A percentile compares a stretch with the other conserved stretches of the same genome.
Evolutionary conservation across 2,113 vertebrate species (phyloP).

Genomic region (Myrmecobius fasciatus): DNA sequence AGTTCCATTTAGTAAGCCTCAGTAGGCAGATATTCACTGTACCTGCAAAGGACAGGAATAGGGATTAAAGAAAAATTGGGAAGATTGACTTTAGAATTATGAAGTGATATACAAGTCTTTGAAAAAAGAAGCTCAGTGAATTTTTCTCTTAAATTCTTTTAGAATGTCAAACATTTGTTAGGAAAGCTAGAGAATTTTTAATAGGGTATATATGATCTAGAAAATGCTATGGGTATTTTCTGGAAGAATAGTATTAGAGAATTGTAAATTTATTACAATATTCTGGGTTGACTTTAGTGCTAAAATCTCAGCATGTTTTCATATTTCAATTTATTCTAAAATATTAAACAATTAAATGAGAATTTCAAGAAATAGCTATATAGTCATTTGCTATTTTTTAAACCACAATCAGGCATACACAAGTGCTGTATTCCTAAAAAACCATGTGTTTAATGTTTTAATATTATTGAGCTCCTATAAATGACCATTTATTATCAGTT

Average conservation of each 20-base stretch:
- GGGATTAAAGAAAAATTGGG: fast-evolving
- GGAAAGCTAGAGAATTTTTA: background rate
- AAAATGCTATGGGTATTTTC: background rate
- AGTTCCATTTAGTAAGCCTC: background rate
- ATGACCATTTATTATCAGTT: background rate
- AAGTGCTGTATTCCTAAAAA: background rate
- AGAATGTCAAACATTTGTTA: background rate
- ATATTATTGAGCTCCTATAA: background rate
- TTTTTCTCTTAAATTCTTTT: background rate
- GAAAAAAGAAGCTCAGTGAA: background rate
- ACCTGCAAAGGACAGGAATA: background rate
- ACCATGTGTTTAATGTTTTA: background rate
- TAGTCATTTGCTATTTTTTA: background rate
- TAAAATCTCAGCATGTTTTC: slow-evolving; percentile 44
- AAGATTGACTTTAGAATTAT: background rate
- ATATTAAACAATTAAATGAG: slow-evolving; percentile 44
- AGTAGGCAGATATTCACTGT: background rate
- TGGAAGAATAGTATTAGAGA: slow-evolving; percentile 6
- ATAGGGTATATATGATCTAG: background rate
- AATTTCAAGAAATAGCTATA: slow-evolving; percentile 22
- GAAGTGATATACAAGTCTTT: background rate
- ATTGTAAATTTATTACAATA: slow-evolving; percentile 41
- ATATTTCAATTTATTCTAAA: slow-evolving; percentile 56
- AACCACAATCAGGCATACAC: background rate
- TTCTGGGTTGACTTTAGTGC: slow-evolving; percentile 22